Percentiles rank a stretch among this genome's conserved stretches.
phyloP scores from a whole-genome alignment of 2,888 invertebrate species.

The Dynastes grantii region DNA sequence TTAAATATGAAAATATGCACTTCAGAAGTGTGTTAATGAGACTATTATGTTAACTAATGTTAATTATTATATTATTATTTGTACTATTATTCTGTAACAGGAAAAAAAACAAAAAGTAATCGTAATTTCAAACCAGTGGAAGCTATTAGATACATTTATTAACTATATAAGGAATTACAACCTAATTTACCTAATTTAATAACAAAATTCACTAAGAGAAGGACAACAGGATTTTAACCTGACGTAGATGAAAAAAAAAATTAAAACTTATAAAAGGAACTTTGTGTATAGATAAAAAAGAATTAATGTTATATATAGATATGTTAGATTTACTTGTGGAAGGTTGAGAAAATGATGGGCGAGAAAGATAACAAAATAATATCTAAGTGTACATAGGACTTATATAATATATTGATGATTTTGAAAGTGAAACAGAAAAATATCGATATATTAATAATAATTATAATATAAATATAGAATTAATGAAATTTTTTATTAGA shows the following conservation, averaged over 20 bases:
- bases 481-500: conserved; percentile 48
- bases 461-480: conserved; percentile 42
- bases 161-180: conserved; percentile 2
- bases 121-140: not conserved
- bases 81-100: too few relatives aligned
- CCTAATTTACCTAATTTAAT: not conserved
- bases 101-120: too few relatives aligned
- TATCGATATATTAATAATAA: conserved; percentile 24
- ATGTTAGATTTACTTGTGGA: conserved; percentile 38
- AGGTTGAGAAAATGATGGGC: not conserved
- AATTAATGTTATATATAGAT: conserved; percentile 61
- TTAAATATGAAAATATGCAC: conserved; percentile 59
- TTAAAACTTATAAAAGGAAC: conserved; percentile 48
- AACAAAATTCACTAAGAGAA: not conserved
- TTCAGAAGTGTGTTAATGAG: conserved; percentile 66
- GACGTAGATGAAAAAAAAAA: conserved; percentile 62
- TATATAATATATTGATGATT: conserved; percentile 21
- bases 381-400: conserved; percentile 46
- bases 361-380: conserved; percentile 36
- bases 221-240: too few relatives aligned
- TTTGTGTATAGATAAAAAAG: conserved; percentile 56
- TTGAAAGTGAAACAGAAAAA: conserved; percentile 18
- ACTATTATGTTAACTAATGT: conserved; percentile 7
- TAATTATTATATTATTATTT: conserved; percentile 3
- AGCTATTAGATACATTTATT: too few relatives aligned